Base-by-base conservation (phyloP, 2,113 vertebrate species). In the Zootoca vivipara region DNA sequence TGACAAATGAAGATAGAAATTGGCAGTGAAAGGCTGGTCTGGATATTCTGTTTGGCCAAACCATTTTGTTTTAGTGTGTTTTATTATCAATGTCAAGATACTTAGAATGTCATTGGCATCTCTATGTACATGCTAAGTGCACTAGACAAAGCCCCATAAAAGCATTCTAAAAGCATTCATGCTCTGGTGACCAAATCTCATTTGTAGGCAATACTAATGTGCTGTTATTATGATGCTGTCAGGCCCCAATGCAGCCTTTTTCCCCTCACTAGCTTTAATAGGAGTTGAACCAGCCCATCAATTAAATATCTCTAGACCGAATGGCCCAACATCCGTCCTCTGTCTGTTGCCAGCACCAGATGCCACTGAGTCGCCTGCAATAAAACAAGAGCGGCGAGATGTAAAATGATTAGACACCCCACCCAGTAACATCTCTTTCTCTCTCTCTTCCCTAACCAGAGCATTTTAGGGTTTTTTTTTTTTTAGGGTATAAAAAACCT, bases 61-160 rank as follows among this genome's bases (percentile, higher is more conserved):
- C 9, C 24, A 10, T n/a, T 89, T 83, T 72, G 1, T 74, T 89
- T 40, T 73, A 74, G 52, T 67, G 46, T 89, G 82, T 30, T 72
- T 18, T 74, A 75, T 26, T 1, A 75, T 67, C 78, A 79, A 87
- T 87, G 33, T 79, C 69, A 85, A 79, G 42, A 67, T 89, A 78
- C 4, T 4, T 75, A 77, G 20, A 85, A 78, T 79, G 64, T 18
- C 87, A 78, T 33, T 89, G 74, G 82, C 52, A 72, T 89, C 74
- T 84, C 82, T 77, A 82, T 24, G 40, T 64, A 88, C 83, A 65
- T 88, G 79, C 74, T 82, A 88, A 88, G 58, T 52, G 72, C 72
- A 82, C 72, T 77, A 83, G 86, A 88, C n/a, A 77, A 30, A 42
- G 86, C 87, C 91, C 85, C 15, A 75, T 69, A 40, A 85, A 38